Evolutionary conservation across 2,797 vertebrate genomes (phyloP).

Genomic region (Semotilus atromaculatus): DNA sequence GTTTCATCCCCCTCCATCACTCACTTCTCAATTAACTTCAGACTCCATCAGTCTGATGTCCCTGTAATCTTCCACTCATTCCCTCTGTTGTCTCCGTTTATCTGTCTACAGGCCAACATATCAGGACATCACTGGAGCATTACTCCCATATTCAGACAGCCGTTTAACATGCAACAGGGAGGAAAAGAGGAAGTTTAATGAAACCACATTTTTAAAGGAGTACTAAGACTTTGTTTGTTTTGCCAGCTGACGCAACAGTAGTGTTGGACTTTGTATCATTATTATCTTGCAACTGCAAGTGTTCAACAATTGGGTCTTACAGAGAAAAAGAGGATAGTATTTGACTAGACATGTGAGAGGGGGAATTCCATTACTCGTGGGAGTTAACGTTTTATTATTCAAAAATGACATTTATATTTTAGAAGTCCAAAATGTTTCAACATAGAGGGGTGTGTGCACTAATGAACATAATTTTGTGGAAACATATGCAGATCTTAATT

Average conservation of each 20-base stretch:
- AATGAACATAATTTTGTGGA: neutral
- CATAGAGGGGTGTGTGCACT: neutral
- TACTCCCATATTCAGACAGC: neutral
- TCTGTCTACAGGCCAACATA: neutral
- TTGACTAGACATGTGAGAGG: neutral
- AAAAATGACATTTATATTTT: neutral
- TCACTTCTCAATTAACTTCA: constrained; percentile 56
- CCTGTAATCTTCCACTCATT: constrained; percentile 45
- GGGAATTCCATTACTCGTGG: neutral
- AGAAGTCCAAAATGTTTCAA: neutral
- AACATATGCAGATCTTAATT: neutral
- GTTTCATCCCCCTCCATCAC: constrained; percentile 19
- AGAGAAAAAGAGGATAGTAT: neutral
- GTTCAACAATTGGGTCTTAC: neutral
- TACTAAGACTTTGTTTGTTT: constrained; percentile 2
- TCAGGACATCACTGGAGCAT: constrained; percentile 2
- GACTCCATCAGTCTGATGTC: constrained; percentile 13
- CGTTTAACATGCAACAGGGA: neutral
- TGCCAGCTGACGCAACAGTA: neutral
- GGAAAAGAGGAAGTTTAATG: neutral
- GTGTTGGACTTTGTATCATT: neutral
- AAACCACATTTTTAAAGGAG: neutral
- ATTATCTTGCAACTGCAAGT: neutral
- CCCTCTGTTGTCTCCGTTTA: constrained; percentile 7
- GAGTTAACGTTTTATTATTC: neutral